A percentile compares a stretch with the other conserved stretches of the same genome.
These are phyloP conservation scores for Drosophila lacicola DNA, from an alignment of 2,888 invertebrate genomes.

Conservation along the genomic window DNA sequence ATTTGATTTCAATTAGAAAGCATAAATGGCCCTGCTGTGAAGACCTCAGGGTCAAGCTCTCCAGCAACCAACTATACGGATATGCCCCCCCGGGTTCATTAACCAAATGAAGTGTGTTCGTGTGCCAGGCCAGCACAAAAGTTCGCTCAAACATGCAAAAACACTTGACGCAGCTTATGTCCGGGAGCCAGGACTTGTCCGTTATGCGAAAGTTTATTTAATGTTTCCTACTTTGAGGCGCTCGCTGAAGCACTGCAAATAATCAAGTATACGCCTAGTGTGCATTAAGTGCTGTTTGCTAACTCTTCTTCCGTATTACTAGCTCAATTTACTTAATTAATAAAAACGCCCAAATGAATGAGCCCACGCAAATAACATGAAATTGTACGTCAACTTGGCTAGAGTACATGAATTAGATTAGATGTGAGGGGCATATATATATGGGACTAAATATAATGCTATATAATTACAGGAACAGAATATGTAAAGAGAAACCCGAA, in stretches of 20 bases:
- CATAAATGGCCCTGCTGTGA: conserved; percentile 34
- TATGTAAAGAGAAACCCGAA: neutral
- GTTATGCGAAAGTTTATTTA: conserved; percentile 39
- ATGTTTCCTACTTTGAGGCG: conserved; percentile 50
- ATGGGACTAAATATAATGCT: neutral
- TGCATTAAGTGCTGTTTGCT: conserved; percentile 33
- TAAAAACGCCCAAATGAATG: conserved; percentile 66
- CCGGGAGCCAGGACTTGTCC: conserved; percentile 11
- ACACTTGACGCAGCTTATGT: conserved; percentile 41
- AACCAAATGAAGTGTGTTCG: conserved; percentile 63
- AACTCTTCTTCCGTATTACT: conserved; percentile 17
- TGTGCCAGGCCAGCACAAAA: conserved; percentile 34
- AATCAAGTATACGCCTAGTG: conserved; percentile 68
- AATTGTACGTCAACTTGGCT: conserved; percentile 24
- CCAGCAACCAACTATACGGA: neutral
- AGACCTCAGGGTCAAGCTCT: neutral
- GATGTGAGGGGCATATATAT: neutral
- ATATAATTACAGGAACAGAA: neutral
- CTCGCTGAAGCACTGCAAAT: conserved; percentile 40
- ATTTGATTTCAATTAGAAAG: conserved; percentile 68
- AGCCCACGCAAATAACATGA: conserved; percentile 29
- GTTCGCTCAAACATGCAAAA: conserved; percentile 35
- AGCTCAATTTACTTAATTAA: conserved; percentile 76
- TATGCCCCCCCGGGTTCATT: conserved; percentile 61
- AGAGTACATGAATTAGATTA: neutral